These are phyloP conservation scores for Halictus ligatus DNA, from an alignment of 2,888 invertebrate genomes.

Conservation along the genomic window DNA sequence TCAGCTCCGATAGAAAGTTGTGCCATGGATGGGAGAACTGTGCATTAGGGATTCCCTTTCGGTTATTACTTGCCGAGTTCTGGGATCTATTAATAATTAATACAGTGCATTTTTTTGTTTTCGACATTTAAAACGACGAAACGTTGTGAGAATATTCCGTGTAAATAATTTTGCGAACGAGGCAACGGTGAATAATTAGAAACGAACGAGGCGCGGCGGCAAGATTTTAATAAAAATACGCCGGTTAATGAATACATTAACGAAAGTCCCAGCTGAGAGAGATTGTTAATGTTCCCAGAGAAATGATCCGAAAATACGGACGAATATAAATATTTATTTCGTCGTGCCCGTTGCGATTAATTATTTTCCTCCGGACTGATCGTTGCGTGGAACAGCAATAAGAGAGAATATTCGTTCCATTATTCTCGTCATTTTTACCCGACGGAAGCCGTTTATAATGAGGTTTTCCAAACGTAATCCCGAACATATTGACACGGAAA, in stretches of 20 bases:
- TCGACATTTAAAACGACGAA: no score
- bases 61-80: no score
- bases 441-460: neutral
- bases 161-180: constrained; percentile 7
- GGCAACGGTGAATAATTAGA: constrained; percentile 8
- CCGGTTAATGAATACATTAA: constrained; percentile 15
- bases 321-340: neutral
- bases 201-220: neutral
- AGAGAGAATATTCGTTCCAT: neutral
- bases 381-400: neutral
- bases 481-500: neutral
- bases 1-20: neutral
- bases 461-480: neutral
- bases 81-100: neutral
- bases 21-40: neutral
- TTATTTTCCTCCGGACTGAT: constrained; percentile 5
- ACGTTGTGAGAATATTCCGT: neutral
- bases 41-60: neutral
- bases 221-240: constrained; percentile 17
- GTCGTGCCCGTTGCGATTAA: neutral
- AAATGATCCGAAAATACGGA: constrained; percentile 20
- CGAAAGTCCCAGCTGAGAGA: neutral
- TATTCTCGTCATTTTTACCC: neutral
- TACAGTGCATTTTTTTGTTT: neutral
- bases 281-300: constrained; percentile 13